Evolutionary conservation across 2,888 invertebrate genomes (phyloP).

Genomic region (Dioctria rufipes): DNA sequence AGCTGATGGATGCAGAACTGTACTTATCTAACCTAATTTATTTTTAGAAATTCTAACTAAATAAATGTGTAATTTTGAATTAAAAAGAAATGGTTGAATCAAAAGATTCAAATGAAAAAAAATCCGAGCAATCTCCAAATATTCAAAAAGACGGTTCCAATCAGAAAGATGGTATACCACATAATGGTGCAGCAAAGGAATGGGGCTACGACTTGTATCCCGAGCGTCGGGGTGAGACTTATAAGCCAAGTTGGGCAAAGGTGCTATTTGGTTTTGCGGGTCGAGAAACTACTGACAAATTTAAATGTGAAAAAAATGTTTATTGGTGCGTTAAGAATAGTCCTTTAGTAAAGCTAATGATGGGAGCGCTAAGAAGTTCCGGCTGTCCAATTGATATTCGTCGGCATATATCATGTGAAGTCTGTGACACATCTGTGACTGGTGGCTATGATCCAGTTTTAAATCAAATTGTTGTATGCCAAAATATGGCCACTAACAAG

Average conservation of each 20-base stretch:
- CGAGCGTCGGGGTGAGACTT: constrained; percentile 79
- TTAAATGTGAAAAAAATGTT: constrained; percentile 87
- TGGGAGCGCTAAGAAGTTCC: constrained; percentile 81
- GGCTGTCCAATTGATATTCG: constrained; percentile 83
- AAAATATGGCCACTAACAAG: constrained; percentile 82
- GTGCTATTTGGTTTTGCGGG: constrained; percentile 79
- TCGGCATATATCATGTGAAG: constrained; percentile 93
- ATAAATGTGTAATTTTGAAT: too few species aligned
- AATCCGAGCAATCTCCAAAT: too few species aligned
- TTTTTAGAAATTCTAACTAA: too few species aligned
- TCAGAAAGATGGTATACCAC: too few species aligned
- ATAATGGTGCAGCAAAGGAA: constrained; percentile 61
- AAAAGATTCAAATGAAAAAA: too few species aligned
- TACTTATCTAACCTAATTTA: too few species aligned
- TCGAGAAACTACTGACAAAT: constrained; percentile 79
- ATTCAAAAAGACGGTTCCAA: not conserved
- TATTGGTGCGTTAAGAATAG: constrained; percentile 82
- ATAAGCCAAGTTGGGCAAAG: constrained; percentile 74
- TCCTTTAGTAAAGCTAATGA: constrained; percentile 87
- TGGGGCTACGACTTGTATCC: constrained; percentile 90
- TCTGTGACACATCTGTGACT: constrained; percentile 85
- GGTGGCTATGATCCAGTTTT: constrained; percentile 82
- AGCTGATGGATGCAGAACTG: too few species aligned
- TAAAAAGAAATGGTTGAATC: not conserved
- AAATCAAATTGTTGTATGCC: constrained; percentile 85